A percentile compares a stretch with the other conserved stretches of the same genome.
These are phyloP conservation scores for Pagrus major DNA, from an alignment of 2,113 vertebrate species.

Conservation along the genomic window DNA sequence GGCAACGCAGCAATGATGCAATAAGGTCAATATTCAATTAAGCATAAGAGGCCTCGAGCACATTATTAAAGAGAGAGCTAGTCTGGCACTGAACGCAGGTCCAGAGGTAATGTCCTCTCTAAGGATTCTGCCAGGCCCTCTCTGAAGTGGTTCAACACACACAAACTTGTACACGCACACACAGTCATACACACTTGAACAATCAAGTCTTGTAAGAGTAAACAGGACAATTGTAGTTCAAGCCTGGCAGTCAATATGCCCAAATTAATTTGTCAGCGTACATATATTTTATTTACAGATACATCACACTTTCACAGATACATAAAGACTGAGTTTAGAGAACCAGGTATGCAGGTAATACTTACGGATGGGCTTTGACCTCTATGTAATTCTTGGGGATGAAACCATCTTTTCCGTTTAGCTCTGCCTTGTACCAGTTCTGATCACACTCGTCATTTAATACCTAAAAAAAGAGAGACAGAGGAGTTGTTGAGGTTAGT, in stretches of 20 bases:
- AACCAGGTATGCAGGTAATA: conserved; percentile 53
- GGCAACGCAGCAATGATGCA: conserved; percentile 37
- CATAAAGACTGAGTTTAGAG: not conserved
- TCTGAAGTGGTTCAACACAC: conserved; percentile 31
- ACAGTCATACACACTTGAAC: not conserved
- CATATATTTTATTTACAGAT: too few relatives aligned
- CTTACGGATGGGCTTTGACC: conserved; percentile 99
- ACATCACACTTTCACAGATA: not conserved
- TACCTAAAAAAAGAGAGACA: conserved; percentile 83
- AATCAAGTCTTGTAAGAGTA: not conserved
- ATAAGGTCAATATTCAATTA: conserved; percentile 78
- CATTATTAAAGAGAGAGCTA: conserved; percentile 61
- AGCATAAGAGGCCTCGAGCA: conserved; percentile 60
- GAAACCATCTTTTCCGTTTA: conserved; percentile 97
- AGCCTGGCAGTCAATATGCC: not conserved
- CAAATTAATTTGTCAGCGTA: not conserved
- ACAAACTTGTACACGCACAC: not conserved
- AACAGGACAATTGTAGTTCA: not conserved
- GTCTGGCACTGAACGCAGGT: conserved; percentile 52
- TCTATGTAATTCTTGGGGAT: conserved; percentile 99
- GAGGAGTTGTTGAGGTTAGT: not conserved
- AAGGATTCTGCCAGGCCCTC: conserved; percentile 41
- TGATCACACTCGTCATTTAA: conserved; percentile 93
- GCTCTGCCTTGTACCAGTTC: conserved; percentile 96
- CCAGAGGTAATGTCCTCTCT: conserved; percentile 53